Evolutionary conservation across 1,140 invertebrate species (phyloP).

Genomic region (Meloidogyne hapla): DNA sequence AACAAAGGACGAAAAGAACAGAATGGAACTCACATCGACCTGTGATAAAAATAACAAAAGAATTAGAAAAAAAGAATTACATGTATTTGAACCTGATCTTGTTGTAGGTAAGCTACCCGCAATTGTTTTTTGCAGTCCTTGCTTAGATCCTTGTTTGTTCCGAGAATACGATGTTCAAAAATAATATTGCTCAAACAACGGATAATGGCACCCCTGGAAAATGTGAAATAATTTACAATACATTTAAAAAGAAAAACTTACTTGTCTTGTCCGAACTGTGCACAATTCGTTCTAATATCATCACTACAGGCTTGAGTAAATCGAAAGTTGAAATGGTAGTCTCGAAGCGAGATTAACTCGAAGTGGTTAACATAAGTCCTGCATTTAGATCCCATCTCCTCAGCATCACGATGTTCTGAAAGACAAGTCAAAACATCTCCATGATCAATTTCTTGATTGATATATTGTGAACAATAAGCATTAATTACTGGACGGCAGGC

Average conservation of each 20-base stretch:
- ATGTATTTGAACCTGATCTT: too few relatives aligned
- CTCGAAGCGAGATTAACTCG: slow-evolving; percentile 80
- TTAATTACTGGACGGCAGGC: slow-evolving; percentile 81
- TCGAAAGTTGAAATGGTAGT: slow-evolving; percentile 88
- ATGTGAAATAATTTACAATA: not conserved
- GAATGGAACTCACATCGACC: slow-evolving; percentile 59
- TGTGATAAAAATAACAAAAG: too few relatives aligned
- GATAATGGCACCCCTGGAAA: slow-evolving; percentile 78
- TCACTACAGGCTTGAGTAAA: slow-evolving; percentile 89
- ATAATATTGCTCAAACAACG: slow-evolving; percentile 79
- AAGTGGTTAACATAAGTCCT: slow-evolving; percentile 86
- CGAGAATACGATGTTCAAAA: slow-evolving; percentile 66
- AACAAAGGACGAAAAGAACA: slow-evolving; percentile 30
- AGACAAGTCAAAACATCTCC: slow-evolving; percentile 86
- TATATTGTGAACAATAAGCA: slow-evolving; percentile 74
- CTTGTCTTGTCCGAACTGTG: slow-evolving; percentile 63
- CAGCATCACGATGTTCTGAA: slow-evolving; percentile 85
- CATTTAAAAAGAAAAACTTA: slow-evolving; percentile 21
- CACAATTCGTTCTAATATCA: slow-evolving; percentile 79
- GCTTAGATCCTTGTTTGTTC: slow-evolving; percentile 81
- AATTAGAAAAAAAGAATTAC: too few relatives aligned
- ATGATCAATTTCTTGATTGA: slow-evolving; percentile 72
- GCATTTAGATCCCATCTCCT: slow-evolving; percentile 76
- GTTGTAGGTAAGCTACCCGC: slow-evolving; percentile 60
- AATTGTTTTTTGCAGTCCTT: slow-evolving; percentile 67